Evolutionary conservation across 2,888 invertebrate genomes (phyloP).

Genomic region (Lutraria lutraria): DNA sequence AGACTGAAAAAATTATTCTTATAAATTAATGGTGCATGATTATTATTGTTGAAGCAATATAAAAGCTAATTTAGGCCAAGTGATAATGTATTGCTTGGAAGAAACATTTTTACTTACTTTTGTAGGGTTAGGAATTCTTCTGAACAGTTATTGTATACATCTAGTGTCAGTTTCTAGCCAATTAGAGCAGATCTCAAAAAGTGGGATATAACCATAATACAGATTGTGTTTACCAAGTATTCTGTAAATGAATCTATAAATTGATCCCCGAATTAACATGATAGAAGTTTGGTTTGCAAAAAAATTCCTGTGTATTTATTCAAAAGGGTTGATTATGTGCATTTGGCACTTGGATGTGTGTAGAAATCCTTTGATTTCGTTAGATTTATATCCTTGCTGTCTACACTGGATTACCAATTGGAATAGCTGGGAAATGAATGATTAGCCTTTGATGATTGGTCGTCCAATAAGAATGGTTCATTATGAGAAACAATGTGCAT

Average conservation of each 20-base stretch:
- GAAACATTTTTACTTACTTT: neutral
- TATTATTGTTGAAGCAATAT: neutral
- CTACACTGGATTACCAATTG: slow-evolving; percentile 66
- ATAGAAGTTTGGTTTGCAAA: slow-evolving; percentile 6
- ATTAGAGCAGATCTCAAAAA: neutral
- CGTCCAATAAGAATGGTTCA: slow-evolving; percentile 52
- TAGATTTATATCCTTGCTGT: slow-evolving; percentile 60
- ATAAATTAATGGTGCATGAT: neutral
- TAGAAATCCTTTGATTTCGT: slow-evolving; percentile 61
- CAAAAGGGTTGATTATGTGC: slow-evolving; percentile 56
- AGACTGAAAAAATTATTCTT: slow-evolving; percentile 11
- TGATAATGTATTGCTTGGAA: neutral
- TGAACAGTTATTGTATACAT: slow-evolving; percentile 1
- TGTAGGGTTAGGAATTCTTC: neutral
- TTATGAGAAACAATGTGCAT: slow-evolving; percentile 23
- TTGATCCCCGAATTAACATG: slow-evolving; percentile 15
- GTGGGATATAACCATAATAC: slow-evolving; percentile 8
- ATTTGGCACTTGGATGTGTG: slow-evolving; percentile 51
- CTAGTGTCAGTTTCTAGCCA: neutral
- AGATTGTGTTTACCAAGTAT: slow-evolving; percentile 5
- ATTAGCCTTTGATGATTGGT: slow-evolving; percentile 56
- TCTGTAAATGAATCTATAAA: slow-evolving; percentile 6
- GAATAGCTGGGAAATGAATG: slow-evolving; percentile 62
- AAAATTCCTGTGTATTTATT: slow-evolving; percentile 47
- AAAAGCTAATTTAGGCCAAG: neutral